Conservation (phyloP, 2,888 invertebrate species). For the Zaprionus obscuricornis region DNA sequence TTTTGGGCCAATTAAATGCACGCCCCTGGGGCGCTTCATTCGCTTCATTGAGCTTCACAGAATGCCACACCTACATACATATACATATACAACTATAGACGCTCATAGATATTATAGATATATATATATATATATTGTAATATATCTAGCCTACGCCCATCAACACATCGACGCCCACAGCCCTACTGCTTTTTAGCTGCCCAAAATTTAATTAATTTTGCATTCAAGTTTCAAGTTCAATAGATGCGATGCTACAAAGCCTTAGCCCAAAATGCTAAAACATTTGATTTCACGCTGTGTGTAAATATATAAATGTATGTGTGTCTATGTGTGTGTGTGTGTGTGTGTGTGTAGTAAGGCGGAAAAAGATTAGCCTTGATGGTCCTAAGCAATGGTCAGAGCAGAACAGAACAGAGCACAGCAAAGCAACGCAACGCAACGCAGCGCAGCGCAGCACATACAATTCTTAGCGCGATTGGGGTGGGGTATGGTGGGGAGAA, state of each 20-base stretch:
- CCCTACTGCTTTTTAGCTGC: too few species aligned
- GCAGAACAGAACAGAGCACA: too few species aligned
- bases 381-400: background rate
- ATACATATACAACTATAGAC: too few species aligned
- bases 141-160: too few species aligned
- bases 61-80: background rate
- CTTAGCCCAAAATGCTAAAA: slow-evolving; percentile 12
- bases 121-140: too few species aligned
- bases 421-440: too few species aligned
- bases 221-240: slow-evolving; percentile 39
- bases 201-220: slow-evolving; percentile 49
- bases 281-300: slow-evolving; percentile 13
- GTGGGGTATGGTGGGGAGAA: too few species aligned
- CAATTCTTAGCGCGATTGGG: too few species aligned
- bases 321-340: background rate
- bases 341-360: slow-evolving; percentile 1
- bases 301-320: background rate
- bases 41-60: slow-evolving; percentile 32
- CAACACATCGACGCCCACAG: too few species aligned
- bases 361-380: slow-evolving; percentile 32
- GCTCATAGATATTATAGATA: too few species aligned
- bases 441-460: too few species aligned
- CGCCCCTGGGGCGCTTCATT: slow-evolving; percentile 37
- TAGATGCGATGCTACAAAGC: slow-evolving; percentile 32
- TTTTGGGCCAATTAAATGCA: slow-evolving; percentile 56